Base-by-base conservation (phyloP, 2,113 vertebrate genomes). In the Piprites chloris region DNA sequence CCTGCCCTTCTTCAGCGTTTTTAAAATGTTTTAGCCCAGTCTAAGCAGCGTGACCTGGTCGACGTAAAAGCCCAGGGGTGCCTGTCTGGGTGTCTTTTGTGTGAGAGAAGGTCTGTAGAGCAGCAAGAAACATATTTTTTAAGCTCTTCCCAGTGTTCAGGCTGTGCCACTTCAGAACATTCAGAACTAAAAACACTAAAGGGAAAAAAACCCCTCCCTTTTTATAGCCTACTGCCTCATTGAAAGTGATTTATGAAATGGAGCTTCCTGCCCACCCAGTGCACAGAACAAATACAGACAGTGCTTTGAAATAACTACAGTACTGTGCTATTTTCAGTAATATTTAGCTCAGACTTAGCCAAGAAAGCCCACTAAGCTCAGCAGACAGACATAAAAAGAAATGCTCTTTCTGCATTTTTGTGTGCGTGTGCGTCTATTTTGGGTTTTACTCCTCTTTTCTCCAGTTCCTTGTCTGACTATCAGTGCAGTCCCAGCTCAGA, bases 171-270 rank as follows among this genome's bases (percentile, higher is more conserved):
- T 95, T 95, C 76, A 96, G 93, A 96, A 96, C 87, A 28, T 82
- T 86, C 72, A 87, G 91, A 81, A 95, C 89, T 82, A 93, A 96
- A 96, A 90, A 93, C 90, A 89, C 96, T 92, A 87, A 90, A 89
- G 71, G 72, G 80, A 69, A 96, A 95, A 90, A 94, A 96, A 27
- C 21, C 58, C 62, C 85, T 93, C 89, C 71, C 90, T 96, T 96
- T 95, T 94, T 96, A 97, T 95, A 96, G 96, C 91, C 86, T 81
- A 81, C 94, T 93, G 82, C 96, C 97, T 97, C 63, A n/a, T 68
- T 96, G 96, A 91, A 97, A 97, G 92, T 96, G 94, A 97, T 97
- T 96, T 97, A 96, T 96, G 93, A 94, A 88, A 96, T 61, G 92
- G 76, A 95, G 88, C 96, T 97, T 97, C 94, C 92, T 97, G 95